Percentiles rank a stretch among this genome's conserved stretches.
These are phyloP conservation scores for Hypolimnas misippus DNA, from an alignment of 2,888 invertebrate genomes.

Conservation along the genomic window DNA sequence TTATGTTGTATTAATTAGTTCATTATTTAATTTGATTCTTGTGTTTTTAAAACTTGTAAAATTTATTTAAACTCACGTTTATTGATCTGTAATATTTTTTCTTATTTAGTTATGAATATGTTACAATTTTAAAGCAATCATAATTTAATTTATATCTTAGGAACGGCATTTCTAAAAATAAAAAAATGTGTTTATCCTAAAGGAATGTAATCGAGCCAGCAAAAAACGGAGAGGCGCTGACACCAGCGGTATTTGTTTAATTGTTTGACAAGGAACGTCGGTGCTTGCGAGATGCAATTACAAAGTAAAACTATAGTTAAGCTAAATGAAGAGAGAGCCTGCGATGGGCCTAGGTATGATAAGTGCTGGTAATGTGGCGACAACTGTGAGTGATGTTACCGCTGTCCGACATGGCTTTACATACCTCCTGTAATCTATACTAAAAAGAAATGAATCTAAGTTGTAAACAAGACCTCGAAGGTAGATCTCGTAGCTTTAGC, in stretches of 20 bases:
- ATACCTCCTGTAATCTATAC: slow-evolving; percentile 33
- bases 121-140: too few species aligned
- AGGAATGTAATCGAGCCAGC: slow-evolving; percentile 30
- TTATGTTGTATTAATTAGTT: too few species aligned
- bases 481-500: background rate
- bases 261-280: slow-evolving; percentile 42
- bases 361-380: slow-evolving; percentile 43
- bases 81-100: too few species aligned
- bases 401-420: slow-evolving; percentile 27
- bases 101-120: too few species aligned
- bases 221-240: slow-evolving; percentile 36
- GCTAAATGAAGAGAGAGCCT: slow-evolving; percentile 41
- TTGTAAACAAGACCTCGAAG: background rate
- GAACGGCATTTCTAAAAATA: slow-evolving; percentile 26
- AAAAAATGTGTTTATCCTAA: slow-evolving; percentile 12
- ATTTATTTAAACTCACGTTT: background rate
- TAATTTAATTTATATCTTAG: too few species aligned
- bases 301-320: slow-evolving; percentile 42
- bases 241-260: slow-evolving; percentile 44
- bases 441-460: slow-evolving; percentile 21
- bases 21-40: too few species aligned
- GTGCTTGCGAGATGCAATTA: slow-evolving; percentile 39
- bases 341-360: slow-evolving; percentile 42
- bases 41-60: background rate
- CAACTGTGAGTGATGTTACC: slow-evolving; percentile 42